Base-by-base conservation (phyloP, 2,113 vertebrate species). In the Excalfactoria chinensis region DNA sequence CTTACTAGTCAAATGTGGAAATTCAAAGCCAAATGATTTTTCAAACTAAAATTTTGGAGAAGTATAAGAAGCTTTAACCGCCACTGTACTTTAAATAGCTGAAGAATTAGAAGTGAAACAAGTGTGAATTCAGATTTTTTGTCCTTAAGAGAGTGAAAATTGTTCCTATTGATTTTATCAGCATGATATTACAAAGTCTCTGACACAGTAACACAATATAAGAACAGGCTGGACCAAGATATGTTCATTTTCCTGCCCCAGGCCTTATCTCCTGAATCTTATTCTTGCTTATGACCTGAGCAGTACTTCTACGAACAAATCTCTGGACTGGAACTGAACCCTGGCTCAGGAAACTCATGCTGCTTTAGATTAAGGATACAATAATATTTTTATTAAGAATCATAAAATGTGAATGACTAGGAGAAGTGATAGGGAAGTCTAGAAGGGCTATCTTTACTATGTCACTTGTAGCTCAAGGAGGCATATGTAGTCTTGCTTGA, bases 271-370 rank as follows among this genome's bases (percentile, higher is more conserved):
- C 67, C 62, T 79, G 15, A 37, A 90, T 72, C 6, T 58, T 86
- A 21, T 79, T 58, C 51, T 87, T 84, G 13, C 18, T 66, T 92
- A 34, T 20, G 72, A 63, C 11, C 60, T 83, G 19, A 60, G 15
- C 34, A 64, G 10, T 22, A 70, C 22, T 89, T 93, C 34, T 76
- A 78, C 86, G 71, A 89, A 20, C 18, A 85, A 70, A 64, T 44
- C 13, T 80, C 17, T 93, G 48, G 23, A 90, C 82, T 15, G 6
- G 26, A 62, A 85, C 7, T n/a, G 35, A 87, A 37, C 5, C 43
- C 6, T 60, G 28, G 5, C 34, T 91, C 40, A 85, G 48, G 58
- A 94, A 90, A 51, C 4, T 46, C 9, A 26, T 75, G 25, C 43
- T 55, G 16, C 6, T 80, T 89, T 71, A 72, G 20, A 26, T 68